Percentiles rank a stretch among this genome's conserved stretches.
These are phyloP conservation scores for Thamnophis elegans DNA, from an alignment of 2,797 vertebrate species.

Conservation along the genomic window DNA sequence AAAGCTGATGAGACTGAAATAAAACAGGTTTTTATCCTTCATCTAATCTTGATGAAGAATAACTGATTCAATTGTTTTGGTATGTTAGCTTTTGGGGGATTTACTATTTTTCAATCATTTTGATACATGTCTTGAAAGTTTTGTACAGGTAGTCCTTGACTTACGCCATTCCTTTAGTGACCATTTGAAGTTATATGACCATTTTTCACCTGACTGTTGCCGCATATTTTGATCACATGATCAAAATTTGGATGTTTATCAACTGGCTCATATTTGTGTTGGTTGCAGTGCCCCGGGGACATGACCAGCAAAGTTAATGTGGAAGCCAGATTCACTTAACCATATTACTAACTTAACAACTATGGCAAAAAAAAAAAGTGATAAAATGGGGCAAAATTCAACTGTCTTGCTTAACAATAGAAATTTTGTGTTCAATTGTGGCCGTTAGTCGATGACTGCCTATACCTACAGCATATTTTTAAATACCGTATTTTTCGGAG, in stretches of 20 bases:
- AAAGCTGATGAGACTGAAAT: not conserved
- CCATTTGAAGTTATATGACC: not conserved
- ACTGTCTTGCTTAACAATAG: not conserved
- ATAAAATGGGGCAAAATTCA: not conserved
- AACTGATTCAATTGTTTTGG: not conserved
- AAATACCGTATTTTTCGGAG: not conserved
- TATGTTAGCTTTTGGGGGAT: not conserved
- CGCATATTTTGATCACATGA: not conserved
- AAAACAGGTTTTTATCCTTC: not conserved
- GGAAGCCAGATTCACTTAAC: not conserved
- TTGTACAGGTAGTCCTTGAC: not conserved
- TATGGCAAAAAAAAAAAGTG: not conserved
- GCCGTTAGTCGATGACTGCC: not conserved
- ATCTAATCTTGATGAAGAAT: not conserved
- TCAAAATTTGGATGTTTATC: not conserved
- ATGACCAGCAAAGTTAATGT: not conserved
- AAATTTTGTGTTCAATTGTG: not conserved
- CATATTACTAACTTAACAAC: not conserved
- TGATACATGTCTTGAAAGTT: not conserved
- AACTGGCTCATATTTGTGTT: not conserved
- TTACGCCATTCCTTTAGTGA: not conserved
- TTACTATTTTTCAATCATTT: conserved; percentile 8
- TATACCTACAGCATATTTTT: not conserved
- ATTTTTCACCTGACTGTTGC: not conserved
- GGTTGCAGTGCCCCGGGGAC: not conserved